Percentiles rank a stretch among this genome's conserved stretches.
Evolutionary conservation across 2,797 vertebrate genomes (phyloP).

Genomic region (Botia almorhae): DNA sequence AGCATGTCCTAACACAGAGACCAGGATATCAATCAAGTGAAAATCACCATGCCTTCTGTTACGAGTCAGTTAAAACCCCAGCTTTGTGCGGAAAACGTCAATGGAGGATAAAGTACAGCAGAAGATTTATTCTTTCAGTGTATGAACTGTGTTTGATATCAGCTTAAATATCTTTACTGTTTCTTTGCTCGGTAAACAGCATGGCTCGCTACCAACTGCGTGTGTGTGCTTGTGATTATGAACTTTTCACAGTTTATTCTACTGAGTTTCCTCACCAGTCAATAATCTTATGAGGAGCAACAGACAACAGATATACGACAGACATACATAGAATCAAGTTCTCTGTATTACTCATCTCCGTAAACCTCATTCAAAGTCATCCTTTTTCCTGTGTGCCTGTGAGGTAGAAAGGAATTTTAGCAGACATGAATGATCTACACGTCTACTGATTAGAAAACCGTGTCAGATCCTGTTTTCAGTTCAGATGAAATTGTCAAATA

Average conservation of each 20-base stretch:
- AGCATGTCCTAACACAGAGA: constrained; percentile 61
- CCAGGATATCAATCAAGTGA: constrained; percentile 32
- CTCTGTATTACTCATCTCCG: constrained; percentile 71
- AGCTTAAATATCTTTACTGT: constrained; percentile 41
- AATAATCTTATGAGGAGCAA: constrained; percentile 47
- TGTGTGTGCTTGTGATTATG: neutral
- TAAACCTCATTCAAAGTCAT: constrained; percentile 66
- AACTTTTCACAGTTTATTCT: constrained; percentile 41
- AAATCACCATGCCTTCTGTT: constrained; percentile 38
- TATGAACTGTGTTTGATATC: constrained; percentile 41
- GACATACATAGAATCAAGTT: constrained; percentile 62
- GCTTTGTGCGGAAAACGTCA: constrained; percentile 34
- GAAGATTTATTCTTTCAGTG: constrained; percentile 26
- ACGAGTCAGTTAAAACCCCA: constrained; percentile 40
- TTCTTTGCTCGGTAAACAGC: constrained; percentile 54
- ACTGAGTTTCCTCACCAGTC: constrained; percentile 24
- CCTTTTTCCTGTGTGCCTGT: constrained; percentile 40
- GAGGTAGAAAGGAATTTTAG: constrained; percentile 66
- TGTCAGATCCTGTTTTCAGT: constrained; percentile 77
- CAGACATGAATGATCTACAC: constrained; percentile 70
- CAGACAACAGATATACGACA: constrained; percentile 51
- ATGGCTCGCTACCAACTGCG: neutral
- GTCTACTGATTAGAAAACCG: constrained; percentile 77
- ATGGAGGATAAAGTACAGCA: constrained; percentile 29
- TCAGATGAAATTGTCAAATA: constrained; percentile 74